Base-by-base conservation (phyloP, 2,888 invertebrate species). In the Emmelina monodactyla region DNA sequence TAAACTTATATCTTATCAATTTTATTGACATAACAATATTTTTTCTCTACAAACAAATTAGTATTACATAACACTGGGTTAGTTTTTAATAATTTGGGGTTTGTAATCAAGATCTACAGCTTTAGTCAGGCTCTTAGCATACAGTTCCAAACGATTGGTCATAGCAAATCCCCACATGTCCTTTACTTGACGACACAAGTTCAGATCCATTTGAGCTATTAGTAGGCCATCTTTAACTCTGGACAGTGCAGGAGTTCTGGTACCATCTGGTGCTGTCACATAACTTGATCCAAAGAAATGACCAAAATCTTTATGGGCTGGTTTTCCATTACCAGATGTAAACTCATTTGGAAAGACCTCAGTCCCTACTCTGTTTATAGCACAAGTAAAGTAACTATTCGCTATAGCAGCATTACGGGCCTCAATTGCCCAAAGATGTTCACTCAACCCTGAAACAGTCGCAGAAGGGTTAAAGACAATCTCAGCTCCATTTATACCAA, bases 401-500 rank as follows among this genome's bases (percentile, higher is more conserved):
- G 98, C 97, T 45, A 99, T 91, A 2, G 99, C 97, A 13, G 98
- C 98, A 80, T 92, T 93, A 41, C 98, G 82, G 0, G 98, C 98
- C 76, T 99, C 98, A 38, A 98, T 86, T 2, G 88, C 85, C 98
- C 98, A 99, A 37, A 98, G 65, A 1, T 96, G 96, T 65, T 98
- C 97, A 70, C 94, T 94, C 5, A 88, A 62, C 0, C 78, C 82
- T 15, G 85, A 83, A 16, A 84, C 92, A 51, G 99, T 98, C 1
- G 99, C 99, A n/a, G 96, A 97, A 3, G 99, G 99, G 71, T 99
- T 99, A 68, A 99, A 99, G 0, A 99, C 97, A 45, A 99, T 95
- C 82, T 99, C 98, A 1, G 99, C 99, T 2, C 97, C 97, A 73
- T 99, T 98, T 13, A 98, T 58, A 0, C 94, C 97, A 79, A 94